These are phyloP conservation scores for Aradophagus sp. DNA, from an alignment of 1,140 invertebrate species.

Conservation along the genomic window DNA sequence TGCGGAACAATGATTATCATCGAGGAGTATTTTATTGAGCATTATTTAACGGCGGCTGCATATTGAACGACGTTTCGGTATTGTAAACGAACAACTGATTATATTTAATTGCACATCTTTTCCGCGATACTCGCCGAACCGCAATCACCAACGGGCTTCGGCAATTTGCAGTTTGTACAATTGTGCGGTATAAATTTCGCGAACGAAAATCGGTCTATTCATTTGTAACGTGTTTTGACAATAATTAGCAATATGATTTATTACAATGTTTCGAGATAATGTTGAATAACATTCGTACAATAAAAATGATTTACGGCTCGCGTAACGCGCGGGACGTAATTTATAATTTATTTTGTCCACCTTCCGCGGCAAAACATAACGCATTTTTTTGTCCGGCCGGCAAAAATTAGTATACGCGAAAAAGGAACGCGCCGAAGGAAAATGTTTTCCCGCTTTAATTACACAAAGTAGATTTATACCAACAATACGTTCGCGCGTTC, in stretches of 20 bases:
- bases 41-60: slow-evolving; percentile 11
- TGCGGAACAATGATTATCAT: slow-evolving; percentile 21
- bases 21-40: slow-evolving; percentile 16
- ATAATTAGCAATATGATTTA: slow-evolving; percentile 29
- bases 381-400: not conserved
- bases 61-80: no score
- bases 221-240: slow-evolving; percentile 16
- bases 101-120: slow-evolving; percentile 4
- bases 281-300: slow-evolving; percentile 21
- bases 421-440: no score
- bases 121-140: not conserved
- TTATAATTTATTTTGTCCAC: slow-evolving; percentile 22
- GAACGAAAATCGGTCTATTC: slow-evolving; percentile 13
- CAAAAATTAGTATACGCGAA: no score
- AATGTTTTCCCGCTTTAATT: no score
- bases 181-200: not conserved
- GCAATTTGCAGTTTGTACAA: slow-evolving; percentile 6
- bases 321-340: slow-evolving; percentile 5
- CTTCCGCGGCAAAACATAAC: slow-evolving; percentile 5
- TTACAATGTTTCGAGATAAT: slow-evolving; percentile 20
- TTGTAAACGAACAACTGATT: no score
- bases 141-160: slow-evolving; percentile 1
- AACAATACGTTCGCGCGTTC: no score
- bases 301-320: slow-evolving; percentile 23
- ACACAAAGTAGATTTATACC: no score